Base-by-base conservation (phyloP, 2,888 invertebrate genomes). In the Spatulosminthurus flaviceps region DNA sequence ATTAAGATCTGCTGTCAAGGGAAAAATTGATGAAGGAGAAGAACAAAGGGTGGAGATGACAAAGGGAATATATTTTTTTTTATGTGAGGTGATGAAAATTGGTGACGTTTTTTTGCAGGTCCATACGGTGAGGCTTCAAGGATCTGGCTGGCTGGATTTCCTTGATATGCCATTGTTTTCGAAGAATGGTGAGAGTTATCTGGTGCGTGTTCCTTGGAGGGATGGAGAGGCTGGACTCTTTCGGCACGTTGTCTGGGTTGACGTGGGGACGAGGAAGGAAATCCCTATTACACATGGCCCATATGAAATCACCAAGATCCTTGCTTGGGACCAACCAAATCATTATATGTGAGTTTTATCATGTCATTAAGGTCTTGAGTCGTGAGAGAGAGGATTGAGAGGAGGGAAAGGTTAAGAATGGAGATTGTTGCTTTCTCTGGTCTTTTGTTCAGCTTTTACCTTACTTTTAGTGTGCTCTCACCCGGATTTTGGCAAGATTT, bases 321-420 rank as follows among this genome's bases (percentile, higher is more conserved):
- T 93, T 9, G 93, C 92, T 0, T 94, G 93, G 94, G 94, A 94
- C 86, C 93, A 93, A 86, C 88, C 90, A 78, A 91, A 91, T 83
- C 90, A 92, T 82, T 88, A 91, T 73, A 90, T 94, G 91, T 92
- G 86, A 90, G 92, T 21, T 29, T 43, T 51, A 2, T 11, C 7
- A 51, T 13, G 1, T 51, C 16, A 51, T 51, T 51, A 51, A 9
- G 9, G 7, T 41, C 13, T 41, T 41, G 13, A 13, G 13, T 41
- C 41, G 13, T 41, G n/a, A n/a, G n/a, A n/a, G n/a, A n/a, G n/a
- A n/a, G n/a, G n/a, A n/a, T n/a, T n/a, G n/a, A n/a, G n/a, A n/a
- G n/a, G n/a, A n/a, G n/a, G n/a, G n/a, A n/a, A n/a, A n/a, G n/a
- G n/a, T n/a, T n/a, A n/a, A n/a, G n/a, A n/a, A n/a, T n/a, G n/a